phyloP scores from a whole-genome alignment of 2,797 vertebrate genomes.

The Buphagus erythrorhynchus region DNA sequence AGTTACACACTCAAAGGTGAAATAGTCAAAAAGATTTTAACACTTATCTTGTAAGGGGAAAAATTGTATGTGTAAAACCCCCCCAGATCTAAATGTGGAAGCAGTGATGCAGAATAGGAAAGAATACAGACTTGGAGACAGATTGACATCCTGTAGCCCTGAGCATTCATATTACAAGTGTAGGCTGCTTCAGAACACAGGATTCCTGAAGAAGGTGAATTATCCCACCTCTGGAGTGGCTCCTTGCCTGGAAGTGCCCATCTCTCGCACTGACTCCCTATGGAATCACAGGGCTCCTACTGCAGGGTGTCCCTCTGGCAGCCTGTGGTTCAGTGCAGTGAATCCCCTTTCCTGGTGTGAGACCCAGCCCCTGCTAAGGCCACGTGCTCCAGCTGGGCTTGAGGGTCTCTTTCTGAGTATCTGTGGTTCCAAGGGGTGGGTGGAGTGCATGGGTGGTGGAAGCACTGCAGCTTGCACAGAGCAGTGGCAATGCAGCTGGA shows the following conservation, averaged over 20 bases:
- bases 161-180: background rate
- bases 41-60: background rate
- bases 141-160: background rate
- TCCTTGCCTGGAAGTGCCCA: background rate
- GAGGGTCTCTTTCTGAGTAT: background rate
- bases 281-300: accelerated
- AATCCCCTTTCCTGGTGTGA: background rate
- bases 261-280: accelerated
- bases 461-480: background rate
- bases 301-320: background rate
- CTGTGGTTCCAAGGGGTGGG: background rate
- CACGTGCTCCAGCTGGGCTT: background rate
- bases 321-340: background rate
- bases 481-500: background rate
- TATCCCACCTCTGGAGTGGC: background rate
- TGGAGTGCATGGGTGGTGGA: accelerated
- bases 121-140: background rate
- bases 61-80: accelerated
- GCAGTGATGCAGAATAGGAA: background rate
- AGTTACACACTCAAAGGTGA: background rate
- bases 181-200: background rate
- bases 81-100: background rate
- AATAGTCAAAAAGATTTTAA: background rate
- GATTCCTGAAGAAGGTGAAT: background rate
- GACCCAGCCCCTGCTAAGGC: background rate